Evolutionary conservation across 2,113 vertebrate genomes (phyloP).

Genomic region (Petrocephalus microphthalmus): DNA sequence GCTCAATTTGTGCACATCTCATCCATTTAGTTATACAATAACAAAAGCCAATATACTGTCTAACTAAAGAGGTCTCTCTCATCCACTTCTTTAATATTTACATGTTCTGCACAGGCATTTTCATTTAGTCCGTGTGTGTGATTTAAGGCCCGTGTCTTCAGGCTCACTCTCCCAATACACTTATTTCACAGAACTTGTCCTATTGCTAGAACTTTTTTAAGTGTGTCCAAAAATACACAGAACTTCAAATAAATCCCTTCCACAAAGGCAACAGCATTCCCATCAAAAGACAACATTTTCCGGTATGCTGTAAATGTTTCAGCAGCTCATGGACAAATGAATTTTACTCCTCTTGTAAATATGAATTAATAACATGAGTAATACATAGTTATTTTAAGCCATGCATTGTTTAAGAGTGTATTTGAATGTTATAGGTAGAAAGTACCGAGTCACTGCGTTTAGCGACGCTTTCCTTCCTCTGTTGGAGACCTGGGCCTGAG

Average conservation of each 20-base stretch:
- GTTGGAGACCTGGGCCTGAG: not conserved
- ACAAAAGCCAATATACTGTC: not conserved
- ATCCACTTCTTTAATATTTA: not conserved
- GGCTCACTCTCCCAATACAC: not conserved
- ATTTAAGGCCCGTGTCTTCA: not conserved
- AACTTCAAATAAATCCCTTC: not conserved
- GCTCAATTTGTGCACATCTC: not conserved
- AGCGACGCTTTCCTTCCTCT: not conserved
- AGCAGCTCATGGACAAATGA: not conserved
- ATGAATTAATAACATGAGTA: not conserved
- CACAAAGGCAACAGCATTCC: not conserved
- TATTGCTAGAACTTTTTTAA: not conserved
- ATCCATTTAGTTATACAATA: not conserved
- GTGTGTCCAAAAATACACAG: not conserved
- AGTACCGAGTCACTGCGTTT: not conserved
- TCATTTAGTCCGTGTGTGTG: not conserved
- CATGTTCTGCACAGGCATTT: not conserved
- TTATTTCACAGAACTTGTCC: not conserved
- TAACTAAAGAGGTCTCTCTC: not conserved
- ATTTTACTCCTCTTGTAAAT: not conserved
- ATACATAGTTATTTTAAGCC: slow-evolving; percentile 1
- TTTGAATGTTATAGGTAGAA: not conserved
- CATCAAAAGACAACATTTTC: not conserved
- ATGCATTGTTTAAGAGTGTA: not conserved
- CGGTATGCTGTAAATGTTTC: not conserved